A percentile compares a stretch with the other conserved stretches of the same genome.
phyloP scores from a whole-genome alignment of 2,888 invertebrate genomes.

The Dasysyrphus tricinctus region DNA sequence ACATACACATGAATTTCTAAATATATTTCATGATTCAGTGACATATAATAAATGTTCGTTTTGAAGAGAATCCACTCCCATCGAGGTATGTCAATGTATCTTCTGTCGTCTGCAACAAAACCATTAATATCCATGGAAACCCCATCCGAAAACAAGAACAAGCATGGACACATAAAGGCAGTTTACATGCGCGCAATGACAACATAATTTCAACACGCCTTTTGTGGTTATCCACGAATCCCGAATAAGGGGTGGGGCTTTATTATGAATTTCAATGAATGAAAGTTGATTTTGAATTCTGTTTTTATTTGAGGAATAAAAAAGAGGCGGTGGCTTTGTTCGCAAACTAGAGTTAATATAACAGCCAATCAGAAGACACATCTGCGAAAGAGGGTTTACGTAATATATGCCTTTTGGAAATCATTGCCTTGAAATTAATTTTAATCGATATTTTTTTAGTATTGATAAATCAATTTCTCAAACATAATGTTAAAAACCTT shows the following conservation, averaged over 20 bases:
- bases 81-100: neutral
- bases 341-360: neutral
- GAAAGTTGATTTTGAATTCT: neutral
- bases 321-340: neutral
- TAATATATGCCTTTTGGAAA: neutral
- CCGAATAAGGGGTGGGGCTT: neutral
- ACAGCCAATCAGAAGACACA: neutral
- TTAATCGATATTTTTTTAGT: neutral
- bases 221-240: neutral
- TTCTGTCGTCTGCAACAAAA: conserved; percentile 49
- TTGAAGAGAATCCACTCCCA: neutral
- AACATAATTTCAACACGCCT: neutral
- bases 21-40: conserved; percentile 10
- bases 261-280: conserved; percentile 8
- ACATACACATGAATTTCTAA: neutral
- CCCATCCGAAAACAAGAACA: conserved; percentile 33
- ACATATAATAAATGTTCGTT: neutral
- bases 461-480: conserved; percentile 1
- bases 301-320: neutral
- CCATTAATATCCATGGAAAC: conserved; percentile 67
- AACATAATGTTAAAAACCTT: conserved; percentile 29
- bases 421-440: conserved; percentile 6
- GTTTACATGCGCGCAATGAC: conserved; percentile 42
- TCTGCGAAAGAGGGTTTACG: neutral
- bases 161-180: conserved; percentile 44